phyloP scores from a whole-genome alignment of 2,113 vertebrate species.

The Cygnus buccinator region DNA sequence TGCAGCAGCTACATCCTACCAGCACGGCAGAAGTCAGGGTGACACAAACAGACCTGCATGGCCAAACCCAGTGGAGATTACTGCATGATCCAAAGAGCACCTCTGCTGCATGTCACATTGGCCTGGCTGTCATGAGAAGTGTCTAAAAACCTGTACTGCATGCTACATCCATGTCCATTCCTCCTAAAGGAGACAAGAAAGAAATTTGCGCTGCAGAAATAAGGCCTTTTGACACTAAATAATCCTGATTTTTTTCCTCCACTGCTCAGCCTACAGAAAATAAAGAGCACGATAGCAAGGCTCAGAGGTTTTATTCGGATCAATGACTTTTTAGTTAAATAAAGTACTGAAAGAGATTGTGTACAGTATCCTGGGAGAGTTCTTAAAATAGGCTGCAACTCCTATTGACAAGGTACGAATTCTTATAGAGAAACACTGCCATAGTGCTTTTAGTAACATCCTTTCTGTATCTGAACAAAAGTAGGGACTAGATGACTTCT shows the following conservation, averaged over 20 bases:
- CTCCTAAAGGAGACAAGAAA: not conserved
- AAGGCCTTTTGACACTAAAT: not conserved
- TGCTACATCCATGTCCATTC: not conserved
- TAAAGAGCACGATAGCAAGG: not conserved
- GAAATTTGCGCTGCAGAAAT: not conserved
- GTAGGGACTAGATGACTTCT: not conserved
- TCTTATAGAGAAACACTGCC: not conserved
- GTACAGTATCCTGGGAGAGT: not conserved
- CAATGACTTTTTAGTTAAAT: not conserved
- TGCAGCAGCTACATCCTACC: not conserved
- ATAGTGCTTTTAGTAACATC: not conserved
- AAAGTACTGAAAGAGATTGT: not conserved
- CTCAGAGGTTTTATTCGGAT: not conserved
- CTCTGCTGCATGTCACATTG: not conserved
- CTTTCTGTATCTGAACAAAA: constrained; percentile 1
- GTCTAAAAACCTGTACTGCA: not conserved
- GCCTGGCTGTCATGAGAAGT: not conserved
- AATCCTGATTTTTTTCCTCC: not conserved
- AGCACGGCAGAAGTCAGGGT: not conserved
- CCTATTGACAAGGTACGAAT: not conserved
- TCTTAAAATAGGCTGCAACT: not conserved
- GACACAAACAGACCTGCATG: not conserved
- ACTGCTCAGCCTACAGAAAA: not conserved
- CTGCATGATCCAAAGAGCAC: not conserved
- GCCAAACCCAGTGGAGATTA: not conserved